Evolutionary conservation across 2,888 invertebrate species (phyloP).

Genomic region (Diarsia mendica): DNA sequence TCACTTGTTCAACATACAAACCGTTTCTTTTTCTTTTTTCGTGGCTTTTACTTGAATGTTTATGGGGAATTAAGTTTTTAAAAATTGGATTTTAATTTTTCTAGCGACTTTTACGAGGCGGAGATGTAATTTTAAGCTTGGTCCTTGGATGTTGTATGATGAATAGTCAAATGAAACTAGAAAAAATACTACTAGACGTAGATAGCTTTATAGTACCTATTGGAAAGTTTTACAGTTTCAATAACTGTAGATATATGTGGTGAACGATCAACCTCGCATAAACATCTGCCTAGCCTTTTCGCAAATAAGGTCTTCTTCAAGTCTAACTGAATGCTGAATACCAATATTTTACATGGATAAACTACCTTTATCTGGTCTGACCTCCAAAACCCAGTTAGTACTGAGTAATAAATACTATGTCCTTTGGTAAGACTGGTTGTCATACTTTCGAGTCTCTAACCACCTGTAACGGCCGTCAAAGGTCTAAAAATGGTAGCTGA

Average conservation of each 20-base stretch:
- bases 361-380: too few relatives aligned
- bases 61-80: conserved; percentile 62
- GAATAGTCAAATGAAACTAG: neutral
- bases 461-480: too few relatives aligned
- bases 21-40: conserved; percentile 53
- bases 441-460: too few relatives aligned
- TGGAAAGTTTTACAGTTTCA: neutral
- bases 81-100: conserved; percentile 23
- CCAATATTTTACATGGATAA: too few relatives aligned
- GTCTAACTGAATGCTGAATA: too few relatives aligned
- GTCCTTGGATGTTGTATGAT: neutral
- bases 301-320: too few relatives aligned
- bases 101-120: neutral
- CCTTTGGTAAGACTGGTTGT: too few relatives aligned
- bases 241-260: neutral
- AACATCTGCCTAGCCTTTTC: too few relatives aligned
- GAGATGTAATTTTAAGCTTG: conserved; percentile 23
- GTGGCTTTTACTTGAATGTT: conserved; percentile 61
- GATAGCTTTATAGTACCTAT: too few relatives aligned
- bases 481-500: neutral
- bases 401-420: too few relatives aligned
- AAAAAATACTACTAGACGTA: neutral
- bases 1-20: conserved; percentile 65
- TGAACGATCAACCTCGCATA: neutral
- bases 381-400: too few relatives aligned